Conservation (phyloP, 2,113 vertebrate species). For the Hemicordylus capensis region DNA sequence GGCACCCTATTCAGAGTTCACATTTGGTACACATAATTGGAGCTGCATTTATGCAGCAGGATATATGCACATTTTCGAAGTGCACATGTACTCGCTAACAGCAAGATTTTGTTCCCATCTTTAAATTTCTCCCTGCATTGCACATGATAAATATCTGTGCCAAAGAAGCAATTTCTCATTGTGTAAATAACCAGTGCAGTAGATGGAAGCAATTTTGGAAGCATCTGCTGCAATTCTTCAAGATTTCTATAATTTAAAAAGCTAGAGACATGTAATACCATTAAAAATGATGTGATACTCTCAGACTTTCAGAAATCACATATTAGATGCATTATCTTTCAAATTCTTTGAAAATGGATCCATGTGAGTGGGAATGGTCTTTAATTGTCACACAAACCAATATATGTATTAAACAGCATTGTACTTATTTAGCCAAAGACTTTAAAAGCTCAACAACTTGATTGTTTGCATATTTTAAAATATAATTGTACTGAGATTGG, state of each 20-base stretch:
- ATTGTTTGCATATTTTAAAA: constrained; percentile 26
- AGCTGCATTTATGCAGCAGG: not conserved
- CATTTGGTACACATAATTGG: not conserved
- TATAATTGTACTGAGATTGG: not conserved
- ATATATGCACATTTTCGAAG: fast-evolving
- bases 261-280: not conserved
- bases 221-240: not conserved
- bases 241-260: constrained; percentile 4
- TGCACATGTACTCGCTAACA: not conserved
- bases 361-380: not conserved
- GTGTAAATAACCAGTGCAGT: not conserved
- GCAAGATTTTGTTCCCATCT: not conserved
- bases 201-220: not conserved
- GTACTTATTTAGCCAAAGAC: constrained; percentile 17
- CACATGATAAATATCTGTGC: not conserved
- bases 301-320: constrained; percentile 20
- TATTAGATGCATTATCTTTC: constrained; percentile 6
- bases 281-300: not conserved
- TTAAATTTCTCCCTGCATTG: not conserved
- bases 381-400: not conserved
- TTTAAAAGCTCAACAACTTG: constrained; percentile 11
- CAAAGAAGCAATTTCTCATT: constrained; percentile 10
- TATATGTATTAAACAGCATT: constrained; percentile 13
- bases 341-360: constrained; percentile 16
- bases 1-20: not conserved